Evolutionary conservation across 2,113 vertebrate genomes (phyloP), one percentile per base, ranked within the genome.

Genomic region (Marcusenius ussheri): DNA sequence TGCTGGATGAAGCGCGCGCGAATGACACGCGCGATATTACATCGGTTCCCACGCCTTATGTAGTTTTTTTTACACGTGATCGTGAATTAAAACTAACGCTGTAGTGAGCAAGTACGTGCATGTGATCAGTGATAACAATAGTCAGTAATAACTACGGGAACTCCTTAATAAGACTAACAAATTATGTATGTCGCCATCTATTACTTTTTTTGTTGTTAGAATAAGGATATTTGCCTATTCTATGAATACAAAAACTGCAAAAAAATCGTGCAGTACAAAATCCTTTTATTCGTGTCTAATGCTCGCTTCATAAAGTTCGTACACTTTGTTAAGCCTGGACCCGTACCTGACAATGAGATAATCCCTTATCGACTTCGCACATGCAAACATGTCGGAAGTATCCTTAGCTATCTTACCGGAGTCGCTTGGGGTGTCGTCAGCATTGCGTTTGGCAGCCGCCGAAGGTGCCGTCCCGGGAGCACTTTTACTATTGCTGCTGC

Each of bases 341-440:
- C 27, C 62, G 9, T 3, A 70, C 62, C 62, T 70, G 62, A 31
- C 62, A 70, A 31, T 70, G 27, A 31, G 35, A 80, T 42, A 80
- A 42, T 42, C 17, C 74, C 35, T 19, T 80, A 80, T 80, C 31
- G 70, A 35, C 70, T 7, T 39, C 31, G 17, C 62, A 49, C 56
- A 88, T n/a, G 47, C 11, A 49, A 47, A 47, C 19, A 47, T 19
- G 27, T 39, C 45, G 45, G 46, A n/a, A 2, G 53, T 39, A 51
- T 92, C 50, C 90, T 88, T 49, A 89, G 35, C 17, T 70, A 24
- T 56, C 93, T 97, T 95, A 99, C 98, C 98, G 35, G 98, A 98
- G 92, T 99, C 98, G 91, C 97, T 98, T 49, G 94, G 94, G 2
- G 95, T 96, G 90, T 97, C 97, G n/a, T 97, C 96, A 0, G 95